Percentiles rank a stretch among this genome's conserved stretches.
These are phyloP conservation scores for Cheilosia impressa DNA, from an alignment of 2,888 invertebrate genomes.

Conservation along the genomic window DNA sequence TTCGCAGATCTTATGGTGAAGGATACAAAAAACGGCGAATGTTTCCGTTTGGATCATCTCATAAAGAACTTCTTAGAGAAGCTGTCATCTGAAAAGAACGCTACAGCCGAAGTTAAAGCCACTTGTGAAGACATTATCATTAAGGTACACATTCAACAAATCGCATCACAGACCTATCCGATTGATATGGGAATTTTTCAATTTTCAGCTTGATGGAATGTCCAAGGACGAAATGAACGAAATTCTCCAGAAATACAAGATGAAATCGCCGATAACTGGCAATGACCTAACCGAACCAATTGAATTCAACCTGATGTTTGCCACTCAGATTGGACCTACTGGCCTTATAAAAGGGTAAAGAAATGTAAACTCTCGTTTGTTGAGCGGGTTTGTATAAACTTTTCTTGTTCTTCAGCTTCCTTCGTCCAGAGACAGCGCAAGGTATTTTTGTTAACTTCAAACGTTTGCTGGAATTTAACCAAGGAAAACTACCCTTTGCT, in stretches of 20 bases:
- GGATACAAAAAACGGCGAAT: slow-evolving; percentile 97
- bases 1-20: slow-evolving; percentile 99
- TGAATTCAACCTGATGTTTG: slow-evolving; percentile 99
- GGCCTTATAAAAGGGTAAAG: slow-evolving; percentile 93
- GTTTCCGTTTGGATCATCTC: slow-evolving; percentile 98
- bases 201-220: slow-evolving; percentile 92
- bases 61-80: slow-evolving; percentile 98
- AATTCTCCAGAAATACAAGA: slow-evolving; percentile 93
- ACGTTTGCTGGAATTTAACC: slow-evolving; percentile 97
- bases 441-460: slow-evolving; percentile 99
- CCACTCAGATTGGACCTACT: slow-evolving; percentile 98
- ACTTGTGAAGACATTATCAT: slow-evolving; percentile 82
- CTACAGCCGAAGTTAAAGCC: slow-evolving; percentile 86
- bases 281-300: slow-evolving; percentile 98
- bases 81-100: slow-evolving; percentile 92
- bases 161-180: background rate
- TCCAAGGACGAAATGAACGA: slow-evolving; percentile 94
- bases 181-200: background rate
- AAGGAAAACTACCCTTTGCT: slow-evolving; percentile 97
- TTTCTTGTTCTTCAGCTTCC: slow-evolving; percentile 85
- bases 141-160: slow-evolving; percentile 72
- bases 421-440: slow-evolving; percentile 99
- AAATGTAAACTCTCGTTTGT: background rate
- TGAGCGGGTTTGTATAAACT: background rate
- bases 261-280: slow-evolving; percentile 97